Evolutionary conservation across 35 echinoderm and acorn worm genomes (phyloP).

Genomic region (Lytechinus pictus): DNA sequence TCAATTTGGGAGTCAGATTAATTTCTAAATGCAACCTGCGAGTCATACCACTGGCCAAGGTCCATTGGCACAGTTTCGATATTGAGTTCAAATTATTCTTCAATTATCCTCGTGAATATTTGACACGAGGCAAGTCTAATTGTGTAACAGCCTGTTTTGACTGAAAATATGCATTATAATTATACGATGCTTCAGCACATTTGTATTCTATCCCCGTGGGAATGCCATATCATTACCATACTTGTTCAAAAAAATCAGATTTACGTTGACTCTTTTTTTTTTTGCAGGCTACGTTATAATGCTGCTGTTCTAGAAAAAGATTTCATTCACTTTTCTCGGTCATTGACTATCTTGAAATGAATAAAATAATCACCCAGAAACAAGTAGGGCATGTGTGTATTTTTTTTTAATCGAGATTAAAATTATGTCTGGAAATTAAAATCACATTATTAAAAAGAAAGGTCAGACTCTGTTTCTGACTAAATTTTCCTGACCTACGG

Average conservation of each 20-base stretch:
- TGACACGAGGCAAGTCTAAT: not conserved
- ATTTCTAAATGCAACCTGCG: not conserved
- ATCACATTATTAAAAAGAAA: too few species aligned
- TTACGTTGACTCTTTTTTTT: not conserved
- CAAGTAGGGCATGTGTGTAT: too few species aligned
- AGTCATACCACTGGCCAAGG: not conserved
- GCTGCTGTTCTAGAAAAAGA: not conserved
- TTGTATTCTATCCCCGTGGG: not conserved
- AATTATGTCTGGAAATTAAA: too few species aligned
- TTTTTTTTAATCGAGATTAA: too few species aligned
- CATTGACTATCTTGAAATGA: too few species aligned
- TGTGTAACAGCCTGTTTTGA: not conserved
- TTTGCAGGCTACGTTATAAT: not conserved
- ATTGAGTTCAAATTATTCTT: not conserved
- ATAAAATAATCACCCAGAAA: too few species aligned
- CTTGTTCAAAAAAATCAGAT: not conserved
- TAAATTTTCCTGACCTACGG: too few species aligned
- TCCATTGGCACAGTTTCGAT: not conserved
- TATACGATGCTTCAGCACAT: not conserved
- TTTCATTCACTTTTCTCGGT: too few species aligned
- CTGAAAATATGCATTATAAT: not conserved
- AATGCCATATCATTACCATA: not conserved
- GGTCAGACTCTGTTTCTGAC: too few species aligned
- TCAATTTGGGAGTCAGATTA: not conserved
- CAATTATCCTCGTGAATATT: slow-evolving; percentile 4